Evolutionary conservation across 2,888 invertebrate species (phyloP), one percentile per base, ranked within the genome.

Genomic region (Oscheius onirici): DNA sequence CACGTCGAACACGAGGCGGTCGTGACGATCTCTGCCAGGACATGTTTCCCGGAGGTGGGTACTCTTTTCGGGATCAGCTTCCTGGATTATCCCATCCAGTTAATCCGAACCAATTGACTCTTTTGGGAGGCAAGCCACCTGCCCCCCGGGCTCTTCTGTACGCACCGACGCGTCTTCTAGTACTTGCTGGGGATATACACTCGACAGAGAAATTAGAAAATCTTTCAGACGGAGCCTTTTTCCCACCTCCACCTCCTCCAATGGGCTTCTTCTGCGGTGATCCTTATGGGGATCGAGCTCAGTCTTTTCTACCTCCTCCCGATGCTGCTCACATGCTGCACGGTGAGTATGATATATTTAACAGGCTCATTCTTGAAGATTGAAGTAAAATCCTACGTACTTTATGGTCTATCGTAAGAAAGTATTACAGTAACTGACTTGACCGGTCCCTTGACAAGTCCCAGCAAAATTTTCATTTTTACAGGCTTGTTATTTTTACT

Each of bases 1-100:
- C 81, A 3, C 46, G 85, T 40, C 58, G 86, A 41, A 75, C 72
- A 44, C 73, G 85, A 17, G 70, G 77, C 24, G 81, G 73, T 3
- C 60, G 72, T n/a, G 75, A 83, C 51, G 82, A 81, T 34, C 69
- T 74, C 46, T 74, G 77, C 44, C 72, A 73, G 20, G 80, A 80
- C 52, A 76, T 80, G 65, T 80, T 76, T 57, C 69, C 76, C n/a
- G 52, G 52, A 58, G 69, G 69, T 69, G 20, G 11, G 49, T 26
- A 11, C n/a, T 54, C 22, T 22, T 63, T 49, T 49, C 22, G 46
- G 34, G 63, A 63, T 63, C 46, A 63, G 26, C 49, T 22, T 28
- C 63, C n/a, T n/a, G 43, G 24, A 43, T 60, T 60, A 60, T 60
- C 60, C 41, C 41, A 13, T 41, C 41, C 34, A 34, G 41, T 24